A percentile compares a stretch with the other conserved stretches of the same genome.
These are phyloP conservation scores for Carettochelys insculpta DNA, from an alignment of 2,113 vertebrate genomes.

Conservation along the genomic window DNA sequence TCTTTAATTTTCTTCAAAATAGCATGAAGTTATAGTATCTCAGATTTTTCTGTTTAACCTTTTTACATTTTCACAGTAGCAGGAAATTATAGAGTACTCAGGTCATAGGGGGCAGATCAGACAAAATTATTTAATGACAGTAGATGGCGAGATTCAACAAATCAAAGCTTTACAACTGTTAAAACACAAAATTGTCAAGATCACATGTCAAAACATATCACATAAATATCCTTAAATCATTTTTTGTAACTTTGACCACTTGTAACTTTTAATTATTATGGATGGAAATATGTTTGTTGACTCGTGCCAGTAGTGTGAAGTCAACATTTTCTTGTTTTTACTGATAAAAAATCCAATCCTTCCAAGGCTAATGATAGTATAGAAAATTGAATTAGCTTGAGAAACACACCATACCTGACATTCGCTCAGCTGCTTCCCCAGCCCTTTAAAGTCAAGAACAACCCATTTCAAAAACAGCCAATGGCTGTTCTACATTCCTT, in stretches of 20 bases:
- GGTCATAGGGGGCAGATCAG: background rate
- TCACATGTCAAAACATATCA: background rate
- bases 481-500: constrained; percentile 65
- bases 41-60: background rate
- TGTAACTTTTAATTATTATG: background rate
- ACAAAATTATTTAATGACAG: background rate
- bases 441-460: background rate
- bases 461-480: constrained; percentile 17
- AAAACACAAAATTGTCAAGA: background rate
- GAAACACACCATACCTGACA: background rate
- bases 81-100: background rate
- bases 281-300: background rate
- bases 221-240: background rate
- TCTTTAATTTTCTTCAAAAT: background rate
- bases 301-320: background rate
- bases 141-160: background rate
- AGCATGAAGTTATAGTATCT: background rate
- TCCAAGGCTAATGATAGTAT: background rate
- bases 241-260: background rate
- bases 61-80: background rate
- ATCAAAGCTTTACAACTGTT: background rate
- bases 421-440: background rate
- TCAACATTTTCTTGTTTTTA: background rate
- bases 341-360: background rate
- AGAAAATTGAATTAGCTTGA: background rate